phyloP scores from a whole-genome alignment of 1,140 invertebrate genomes.

The Nasonia longicornis region DNA sequence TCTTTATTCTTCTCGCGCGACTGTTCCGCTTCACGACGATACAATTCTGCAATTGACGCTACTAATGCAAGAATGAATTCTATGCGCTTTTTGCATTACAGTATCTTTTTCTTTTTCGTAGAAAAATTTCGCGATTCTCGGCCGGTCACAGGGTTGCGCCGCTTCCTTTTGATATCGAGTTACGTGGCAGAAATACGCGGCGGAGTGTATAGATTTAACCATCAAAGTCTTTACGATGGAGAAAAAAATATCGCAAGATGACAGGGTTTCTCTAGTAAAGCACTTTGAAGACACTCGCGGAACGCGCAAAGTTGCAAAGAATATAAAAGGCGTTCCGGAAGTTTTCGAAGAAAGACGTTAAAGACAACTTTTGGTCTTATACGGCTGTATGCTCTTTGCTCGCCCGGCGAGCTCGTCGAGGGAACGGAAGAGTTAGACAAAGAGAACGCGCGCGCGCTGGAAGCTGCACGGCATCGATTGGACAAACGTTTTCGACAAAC shows the following conservation, averaged over 20 bases:
- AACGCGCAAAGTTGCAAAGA: constrained; percentile 17
- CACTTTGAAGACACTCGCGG: background rate
- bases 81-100: background rate
- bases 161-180: background rate
- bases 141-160: background rate
- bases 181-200: background rate
- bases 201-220: background rate
- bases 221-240: constrained; percentile 24
- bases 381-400: background rate
- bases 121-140: background rate
- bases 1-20: background rate
- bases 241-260: background rate
- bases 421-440: background rate
- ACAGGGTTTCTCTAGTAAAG: background rate
- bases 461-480: background rate
- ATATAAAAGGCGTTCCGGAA: constrained; percentile 26
- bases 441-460: background rate
- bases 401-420: background rate
- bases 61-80: background rate
- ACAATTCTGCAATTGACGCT: constrained; percentile 6
- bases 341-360: constrained; percentile 8
- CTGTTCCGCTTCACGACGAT: background rate
- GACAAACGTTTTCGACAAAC: background rate
- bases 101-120: background rate
- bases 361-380: constrained; percentile 1